Conservation (phyloP, 2,113 vertebrate species). For the Crotalus horridus region DNA sequence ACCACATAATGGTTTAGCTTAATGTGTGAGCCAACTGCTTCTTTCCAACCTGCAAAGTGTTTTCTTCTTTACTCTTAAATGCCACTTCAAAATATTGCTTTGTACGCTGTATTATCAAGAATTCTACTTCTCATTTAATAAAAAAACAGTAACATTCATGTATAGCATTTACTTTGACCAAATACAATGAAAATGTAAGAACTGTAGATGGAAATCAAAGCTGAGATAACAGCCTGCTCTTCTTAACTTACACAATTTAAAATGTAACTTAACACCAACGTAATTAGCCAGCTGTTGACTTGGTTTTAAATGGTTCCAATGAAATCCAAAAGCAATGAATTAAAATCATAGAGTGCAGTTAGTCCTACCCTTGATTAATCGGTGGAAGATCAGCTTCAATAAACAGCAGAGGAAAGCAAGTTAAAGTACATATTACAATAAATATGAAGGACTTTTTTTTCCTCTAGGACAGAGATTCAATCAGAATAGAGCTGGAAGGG, state of each 20-base stretch:
- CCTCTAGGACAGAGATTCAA: neutral
- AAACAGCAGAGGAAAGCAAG: slow-evolving; percentile 42
- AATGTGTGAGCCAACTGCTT: neutral
- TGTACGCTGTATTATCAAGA: neutral
- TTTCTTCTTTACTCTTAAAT: slow-evolving; percentile 6
- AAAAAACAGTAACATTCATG: neutral
- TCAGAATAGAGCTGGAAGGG: neutral
- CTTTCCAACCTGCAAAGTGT: neutral
- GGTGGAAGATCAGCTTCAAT: slow-evolving; percentile 40
- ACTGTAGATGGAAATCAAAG: slow-evolving; percentile 13
- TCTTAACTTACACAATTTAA: slow-evolving; percentile 6
- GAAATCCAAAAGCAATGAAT: neutral
- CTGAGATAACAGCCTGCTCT: neutral
- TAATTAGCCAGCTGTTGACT: slow-evolving; percentile 34
- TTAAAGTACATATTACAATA: neutral
- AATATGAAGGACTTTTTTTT: neutral
- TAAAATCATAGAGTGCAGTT: slow-evolving; percentile 22
- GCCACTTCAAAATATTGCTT: neutral
- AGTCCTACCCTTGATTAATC: slow-evolving; percentile 40
- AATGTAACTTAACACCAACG: slow-evolving; percentile 18
- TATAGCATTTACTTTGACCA: neutral
- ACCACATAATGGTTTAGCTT: neutral
- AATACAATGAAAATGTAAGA: slow-evolving; percentile 27
- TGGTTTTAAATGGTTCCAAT: slow-evolving; percentile 9
- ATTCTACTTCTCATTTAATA: neutral